These are phyloP conservation scores for Ceyx melanurus DNA, from an alignment of 2,113 vertebrate genomes.

Conservation along the genomic window DNA sequence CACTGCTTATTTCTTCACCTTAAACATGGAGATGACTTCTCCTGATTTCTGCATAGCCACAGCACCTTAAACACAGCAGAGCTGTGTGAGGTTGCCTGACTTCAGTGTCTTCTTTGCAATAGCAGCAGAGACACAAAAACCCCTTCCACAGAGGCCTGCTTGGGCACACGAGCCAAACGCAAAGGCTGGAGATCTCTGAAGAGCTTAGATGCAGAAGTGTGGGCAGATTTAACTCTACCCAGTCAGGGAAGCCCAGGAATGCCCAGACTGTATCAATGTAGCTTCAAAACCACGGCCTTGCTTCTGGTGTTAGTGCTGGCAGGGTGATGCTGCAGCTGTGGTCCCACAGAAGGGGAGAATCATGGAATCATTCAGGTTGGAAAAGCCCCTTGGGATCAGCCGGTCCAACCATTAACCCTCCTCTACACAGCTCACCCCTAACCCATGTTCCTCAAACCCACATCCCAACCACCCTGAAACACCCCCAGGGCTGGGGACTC, in stretches of 20 bases:
- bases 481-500: no score
- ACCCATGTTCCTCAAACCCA: no score
- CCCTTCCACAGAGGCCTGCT: not conserved
- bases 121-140: not conserved
- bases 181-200: not conserved
- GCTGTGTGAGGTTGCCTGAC: not conserved
- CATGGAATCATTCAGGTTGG: no score
- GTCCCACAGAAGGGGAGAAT: not conserved
- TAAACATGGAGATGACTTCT: not conserved
- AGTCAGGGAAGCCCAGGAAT: not conserved
- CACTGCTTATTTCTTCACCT: not conserved
- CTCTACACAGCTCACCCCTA: no score
- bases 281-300: not conserved
- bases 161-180: not conserved
- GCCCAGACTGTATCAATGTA: not conserved
- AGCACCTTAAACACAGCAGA: not conserved
- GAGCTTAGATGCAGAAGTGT: not conserved
- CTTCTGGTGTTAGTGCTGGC: not conserved
- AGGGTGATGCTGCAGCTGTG: not conserved
- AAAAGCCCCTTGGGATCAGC: no score
- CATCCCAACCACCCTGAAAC: no score
- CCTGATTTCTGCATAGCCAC: not conserved
- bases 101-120: not conserved
- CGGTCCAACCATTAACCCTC: no score
- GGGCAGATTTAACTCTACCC: not conserved